Percentiles rank a stretch among this genome's conserved stretches.
These are phyloP conservation scores for Phyllotreta cruciferae DNA, from an alignment of 2,888 invertebrate genomes.

Conservation along the genomic window DNA sequence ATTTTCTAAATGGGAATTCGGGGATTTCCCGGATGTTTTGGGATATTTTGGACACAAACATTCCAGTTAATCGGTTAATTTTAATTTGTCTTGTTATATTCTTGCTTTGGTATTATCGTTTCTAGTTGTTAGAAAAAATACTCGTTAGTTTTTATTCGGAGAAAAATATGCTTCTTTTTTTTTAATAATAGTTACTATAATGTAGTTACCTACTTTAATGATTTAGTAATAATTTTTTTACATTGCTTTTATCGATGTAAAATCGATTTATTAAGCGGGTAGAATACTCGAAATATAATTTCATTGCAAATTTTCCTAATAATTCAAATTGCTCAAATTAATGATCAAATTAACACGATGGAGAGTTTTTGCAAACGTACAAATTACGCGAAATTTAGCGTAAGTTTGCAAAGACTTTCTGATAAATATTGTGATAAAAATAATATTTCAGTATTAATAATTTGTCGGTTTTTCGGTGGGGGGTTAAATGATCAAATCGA, in stretches of 20 bases:
- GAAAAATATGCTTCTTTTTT: conserved; percentile 17
- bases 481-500: not conserved
- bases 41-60: not conserved
- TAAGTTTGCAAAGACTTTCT: too few relatives aligned
- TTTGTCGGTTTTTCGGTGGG: conserved; percentile 4
- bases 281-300: conserved; percentile 3
- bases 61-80: conserved; percentile 2
- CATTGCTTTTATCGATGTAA: too few relatives aligned
- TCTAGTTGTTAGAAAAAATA: conserved; percentile 17
- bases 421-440: conserved; percentile 17
- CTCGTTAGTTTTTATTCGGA: conserved; percentile 12
- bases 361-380: too few relatives aligned
- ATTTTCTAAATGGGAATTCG: too few relatives aligned
- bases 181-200: conserved; percentile 10
- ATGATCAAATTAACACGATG: too few relatives aligned
- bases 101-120: conserved; percentile 16
- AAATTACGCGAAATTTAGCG: too few relatives aligned
- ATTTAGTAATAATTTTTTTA: too few relatives aligned
- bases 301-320: too few relatives aligned
- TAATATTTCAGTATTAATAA: conserved; percentile 17
- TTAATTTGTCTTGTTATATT: conserved; percentile 22
- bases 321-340: too few relatives aligned
- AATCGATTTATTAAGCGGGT: not conserved
- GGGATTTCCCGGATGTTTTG: too few relatives aligned
- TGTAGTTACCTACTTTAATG: conserved; percentile 10